Base-by-base conservation (phyloP, 2,113 vertebrate species). In the Calyptomena viridis region DNA sequence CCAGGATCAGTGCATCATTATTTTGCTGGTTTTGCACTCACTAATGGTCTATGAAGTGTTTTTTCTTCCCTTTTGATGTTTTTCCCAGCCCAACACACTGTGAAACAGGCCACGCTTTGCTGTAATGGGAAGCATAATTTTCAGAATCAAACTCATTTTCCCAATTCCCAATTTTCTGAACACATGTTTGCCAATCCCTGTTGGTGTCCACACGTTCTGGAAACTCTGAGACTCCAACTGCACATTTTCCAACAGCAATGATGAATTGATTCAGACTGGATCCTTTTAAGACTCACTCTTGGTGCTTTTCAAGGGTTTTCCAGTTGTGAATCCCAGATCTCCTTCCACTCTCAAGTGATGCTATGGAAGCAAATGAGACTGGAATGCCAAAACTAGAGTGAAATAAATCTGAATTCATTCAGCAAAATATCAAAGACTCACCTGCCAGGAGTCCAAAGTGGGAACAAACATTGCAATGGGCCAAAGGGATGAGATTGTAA, bases 161-260 rank as follows among this genome's bases (percentile, higher is more conserved):
- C 64, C 40, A 79, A 8, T 33, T n/a, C 44, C 40, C 5, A n/a
- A 59, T 84, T 77, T 94, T 62, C 37, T 69, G 37, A 59, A 63
- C 80, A 87, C 39, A 71, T 80, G 49, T 89, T 92, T 78, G 16
- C n/a, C 55, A 53, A 91, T 89, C 44, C 60, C 27, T 55, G 5
- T 35, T 52, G 60, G 59, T 91, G 81, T 68, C 73, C 84, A 63
- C 47, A 17, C 39, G 24, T 72, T 87, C 77, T 94, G 87, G 89
- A 94, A 95, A 89, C 28, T 81, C 66, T 94, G 87, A 94, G 64
- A 64, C 35, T 63, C 35, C 67, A 85, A 49, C 35, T n/a, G 53
- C 37, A 76, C 14, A 10, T 82, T 84, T 96, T 92, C 47, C 85
- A 84, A 56, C 14, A 46, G 39, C 33, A 42, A 40, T 63, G 73